Evolutionary conservation across 2,888 invertebrate genomes (phyloP), one percentile per base, ranked within the genome.

Genomic region (Mactromeris polynyma): DNA sequence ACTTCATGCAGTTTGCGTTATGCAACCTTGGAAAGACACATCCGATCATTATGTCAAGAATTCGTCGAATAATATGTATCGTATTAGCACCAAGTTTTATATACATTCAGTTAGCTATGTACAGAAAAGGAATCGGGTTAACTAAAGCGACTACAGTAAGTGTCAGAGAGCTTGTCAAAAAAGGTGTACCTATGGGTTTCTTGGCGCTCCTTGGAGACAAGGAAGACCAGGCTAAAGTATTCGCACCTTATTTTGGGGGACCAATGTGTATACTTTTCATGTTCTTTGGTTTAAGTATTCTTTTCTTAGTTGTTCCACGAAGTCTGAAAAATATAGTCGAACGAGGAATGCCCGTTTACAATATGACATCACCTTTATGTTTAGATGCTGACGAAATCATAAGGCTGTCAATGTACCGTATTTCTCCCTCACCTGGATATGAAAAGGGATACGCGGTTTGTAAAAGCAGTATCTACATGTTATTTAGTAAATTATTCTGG

Each of bases 211-310:
- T 83, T 14, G 83, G 83, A 73, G 83, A 83, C 19, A 33, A 64
- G 21, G 38, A 38, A n/a, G 58, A 73, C 19, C 51, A 51, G 38
- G 1, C 26, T 33, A 69, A 69, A 42, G 42, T 46, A 21, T 83
- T 83, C 31, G 83, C 46, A 14, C 83, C 83, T 26, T n/a, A 19
- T 11, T 83, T 83, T 26, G 83, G 83, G 1, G 83, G 83, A 17
- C 69, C 83, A n/a, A 26, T 73, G 36, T 42, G 69, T 42, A 26
- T 83, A 9, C 17, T 58, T 26, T 17, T 73, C 26, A 58, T 73
- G 38, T 83, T 64, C n/a, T 83, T 31, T 42, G 7, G 40, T n/a
- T 31, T 73, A 21, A 64, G 73, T 19, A 26, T 69, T 33, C 14
- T 69, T 6, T 83, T 26, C 14, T 17, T 40, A 14, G 73, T 83